Conservation (phyloP, 1,140 invertebrate species). For the Delia radicum region DNA sequence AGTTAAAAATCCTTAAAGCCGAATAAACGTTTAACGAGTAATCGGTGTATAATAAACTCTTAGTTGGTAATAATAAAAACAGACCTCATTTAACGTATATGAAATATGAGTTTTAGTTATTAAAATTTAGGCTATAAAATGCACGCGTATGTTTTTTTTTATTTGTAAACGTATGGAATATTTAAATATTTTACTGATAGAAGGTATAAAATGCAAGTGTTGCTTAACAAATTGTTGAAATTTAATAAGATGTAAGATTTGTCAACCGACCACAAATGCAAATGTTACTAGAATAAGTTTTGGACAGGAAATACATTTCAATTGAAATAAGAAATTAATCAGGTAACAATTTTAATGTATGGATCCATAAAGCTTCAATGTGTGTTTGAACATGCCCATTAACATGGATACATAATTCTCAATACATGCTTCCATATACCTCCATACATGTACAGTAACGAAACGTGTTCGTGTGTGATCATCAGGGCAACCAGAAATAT, state of each 20-base stretch:
- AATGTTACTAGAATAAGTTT: background rate
- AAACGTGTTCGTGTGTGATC: background rate
- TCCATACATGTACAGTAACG: background rate
- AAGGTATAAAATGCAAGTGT: slow-evolving; percentile 20
- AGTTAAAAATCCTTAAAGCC: too few species aligned
- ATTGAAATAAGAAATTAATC: background rate
- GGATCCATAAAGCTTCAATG: too few species aligned
- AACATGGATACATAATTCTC: background rate
- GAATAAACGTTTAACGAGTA: background rate
- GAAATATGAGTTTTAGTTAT: slow-evolving; percentile 5
- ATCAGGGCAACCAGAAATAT: too few species aligned
- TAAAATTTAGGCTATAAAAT: slow-evolving; percentile 8
- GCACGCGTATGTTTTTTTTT: background rate
- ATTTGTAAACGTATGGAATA: background rate
- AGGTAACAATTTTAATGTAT: too few species aligned
- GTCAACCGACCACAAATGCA: slow-evolving; percentile 2
- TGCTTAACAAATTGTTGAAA: slow-evolving; percentile 24
- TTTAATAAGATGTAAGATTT: slow-evolving; percentile 12
- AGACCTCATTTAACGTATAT: background rate
- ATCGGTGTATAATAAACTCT: background rate
- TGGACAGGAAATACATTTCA: too few species aligned
- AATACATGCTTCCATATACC: background rate
- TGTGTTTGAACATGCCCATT: too few species aligned
- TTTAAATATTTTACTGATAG: background rate
- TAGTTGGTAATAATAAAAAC: background rate